These are phyloP conservation scores for Cyanoliseus patagonus DNA, from an alignment of 2,113 vertebrate genomes.

Conservation along the genomic window DNA sequence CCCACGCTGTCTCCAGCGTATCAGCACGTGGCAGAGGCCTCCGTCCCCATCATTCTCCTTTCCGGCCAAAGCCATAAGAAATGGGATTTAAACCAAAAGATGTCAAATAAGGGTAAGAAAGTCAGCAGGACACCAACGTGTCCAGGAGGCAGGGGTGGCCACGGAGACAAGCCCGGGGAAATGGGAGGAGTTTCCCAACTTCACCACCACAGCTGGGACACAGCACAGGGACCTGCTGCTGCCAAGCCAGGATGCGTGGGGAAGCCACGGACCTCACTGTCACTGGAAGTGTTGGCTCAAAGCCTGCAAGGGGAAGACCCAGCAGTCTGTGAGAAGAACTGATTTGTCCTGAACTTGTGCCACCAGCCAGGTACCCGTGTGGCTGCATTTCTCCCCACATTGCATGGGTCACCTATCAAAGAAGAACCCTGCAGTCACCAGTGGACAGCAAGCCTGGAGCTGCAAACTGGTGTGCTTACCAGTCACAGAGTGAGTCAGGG, in stretches of 20 bases:
- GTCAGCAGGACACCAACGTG: neutral
- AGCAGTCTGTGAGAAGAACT: neutral
- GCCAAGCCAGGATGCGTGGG: too few relatives aligned
- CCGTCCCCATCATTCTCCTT: neutral
- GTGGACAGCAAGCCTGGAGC: neutral
- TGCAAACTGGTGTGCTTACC: neutral
- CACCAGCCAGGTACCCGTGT: neutral
- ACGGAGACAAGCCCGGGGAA: neutral
- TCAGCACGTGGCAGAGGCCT: neutral
- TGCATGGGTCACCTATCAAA: neutral
- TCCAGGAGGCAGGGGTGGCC: neutral
- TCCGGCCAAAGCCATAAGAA: neutral
- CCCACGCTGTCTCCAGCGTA: fast-evolving
- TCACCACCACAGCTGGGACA: neutral
- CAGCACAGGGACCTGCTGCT: fast-evolving
- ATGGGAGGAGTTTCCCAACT: neutral
- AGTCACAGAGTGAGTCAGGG: fast-evolving
- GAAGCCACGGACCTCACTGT: fast-evolving
- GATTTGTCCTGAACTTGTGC: neutral
- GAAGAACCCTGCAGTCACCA: neutral
- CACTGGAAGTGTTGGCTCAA: neutral
- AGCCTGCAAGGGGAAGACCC: fast-evolving
- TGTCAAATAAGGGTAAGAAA: neutral
- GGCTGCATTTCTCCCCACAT: neutral
- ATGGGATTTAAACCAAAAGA: neutral